Evolutionary conservation across 2,113 vertebrate genomes (phyloP).

Genomic region (Xiphophorus couchianus): DNA sequence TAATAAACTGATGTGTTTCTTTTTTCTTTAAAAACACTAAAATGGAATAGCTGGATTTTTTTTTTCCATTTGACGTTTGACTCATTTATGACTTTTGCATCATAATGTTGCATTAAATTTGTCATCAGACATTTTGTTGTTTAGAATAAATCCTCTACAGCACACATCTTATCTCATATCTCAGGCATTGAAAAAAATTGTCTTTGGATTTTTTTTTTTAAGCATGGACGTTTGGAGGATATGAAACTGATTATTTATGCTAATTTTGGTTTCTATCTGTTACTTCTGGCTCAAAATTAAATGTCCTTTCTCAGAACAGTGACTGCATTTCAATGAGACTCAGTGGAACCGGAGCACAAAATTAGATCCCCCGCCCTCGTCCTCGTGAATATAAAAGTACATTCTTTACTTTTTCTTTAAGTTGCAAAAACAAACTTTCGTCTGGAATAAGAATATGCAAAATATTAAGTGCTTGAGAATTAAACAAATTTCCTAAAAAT

Average conservation of each 20-base stretch:
- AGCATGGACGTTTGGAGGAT: background rate
- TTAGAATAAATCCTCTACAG: background rate
- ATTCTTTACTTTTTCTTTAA: background rate
- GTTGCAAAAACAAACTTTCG: background rate
- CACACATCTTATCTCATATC: background rate
- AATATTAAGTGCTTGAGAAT: background rate
- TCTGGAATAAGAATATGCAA: background rate
- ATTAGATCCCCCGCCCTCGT: constrained; percentile 17
- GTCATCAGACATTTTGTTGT: background rate
- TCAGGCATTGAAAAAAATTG: background rate
- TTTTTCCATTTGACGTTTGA: background rate
- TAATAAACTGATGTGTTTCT: background rate
- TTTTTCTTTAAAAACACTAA: background rate
- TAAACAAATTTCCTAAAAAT: background rate
- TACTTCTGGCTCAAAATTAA: constrained; percentile 14
- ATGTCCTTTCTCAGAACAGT: constrained; percentile 26
- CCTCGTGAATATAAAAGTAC: constrained; percentile 11
- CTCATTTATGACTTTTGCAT: background rate
- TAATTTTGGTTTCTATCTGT: constrained; percentile 21
- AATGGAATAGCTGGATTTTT: background rate
- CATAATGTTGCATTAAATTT: background rate
- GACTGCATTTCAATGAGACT: constrained; percentile 8
- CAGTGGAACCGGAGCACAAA: constrained; percentile 20
- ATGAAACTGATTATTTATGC: constrained; percentile 27
- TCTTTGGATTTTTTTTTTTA: background rate